phyloP scores from a whole-genome alignment of 2,797 vertebrate species.

The Alcedo atthis region DNA sequence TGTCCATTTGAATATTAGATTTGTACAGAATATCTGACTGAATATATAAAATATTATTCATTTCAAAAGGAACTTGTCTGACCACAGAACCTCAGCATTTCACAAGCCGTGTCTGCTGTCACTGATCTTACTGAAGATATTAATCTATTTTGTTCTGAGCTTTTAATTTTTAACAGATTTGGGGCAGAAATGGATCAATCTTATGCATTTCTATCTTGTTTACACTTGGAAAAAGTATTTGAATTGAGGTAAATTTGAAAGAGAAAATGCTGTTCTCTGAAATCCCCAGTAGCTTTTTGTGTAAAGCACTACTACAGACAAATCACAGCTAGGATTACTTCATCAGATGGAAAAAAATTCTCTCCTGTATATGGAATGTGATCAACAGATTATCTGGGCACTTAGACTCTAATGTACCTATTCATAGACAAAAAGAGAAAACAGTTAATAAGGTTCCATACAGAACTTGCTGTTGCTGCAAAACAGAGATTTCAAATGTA shows the following conservation, averaged over 20 bases:
- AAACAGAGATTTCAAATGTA: background rate
- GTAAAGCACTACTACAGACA: background rate
- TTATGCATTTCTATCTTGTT: background rate
- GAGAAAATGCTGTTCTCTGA: background rate
- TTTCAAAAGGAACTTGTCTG: background rate
- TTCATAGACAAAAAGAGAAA: background rate
- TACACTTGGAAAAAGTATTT: background rate
- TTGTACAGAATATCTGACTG: background rate
- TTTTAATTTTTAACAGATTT: background rate
- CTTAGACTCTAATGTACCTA: background rate
- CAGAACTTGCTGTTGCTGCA: background rate
- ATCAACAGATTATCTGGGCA: background rate
- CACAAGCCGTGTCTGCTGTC: background rate
- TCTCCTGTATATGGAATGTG: background rate
- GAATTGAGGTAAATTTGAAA: background rate
- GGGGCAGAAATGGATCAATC: background rate
- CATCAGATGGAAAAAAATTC: background rate
- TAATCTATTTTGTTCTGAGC: background rate
- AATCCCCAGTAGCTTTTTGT: background rate
- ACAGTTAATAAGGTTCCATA: background rate
- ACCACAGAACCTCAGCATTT: background rate
- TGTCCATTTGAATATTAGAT: background rate
- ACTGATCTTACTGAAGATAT: background rate
- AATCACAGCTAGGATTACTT: background rate
- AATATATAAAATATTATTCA: accelerated